Evolutionary conservation across 2,888 invertebrate species (phyloP), one percentile per base, ranked within the genome.

Genomic region (Eumerus sabulonum): DNA sequence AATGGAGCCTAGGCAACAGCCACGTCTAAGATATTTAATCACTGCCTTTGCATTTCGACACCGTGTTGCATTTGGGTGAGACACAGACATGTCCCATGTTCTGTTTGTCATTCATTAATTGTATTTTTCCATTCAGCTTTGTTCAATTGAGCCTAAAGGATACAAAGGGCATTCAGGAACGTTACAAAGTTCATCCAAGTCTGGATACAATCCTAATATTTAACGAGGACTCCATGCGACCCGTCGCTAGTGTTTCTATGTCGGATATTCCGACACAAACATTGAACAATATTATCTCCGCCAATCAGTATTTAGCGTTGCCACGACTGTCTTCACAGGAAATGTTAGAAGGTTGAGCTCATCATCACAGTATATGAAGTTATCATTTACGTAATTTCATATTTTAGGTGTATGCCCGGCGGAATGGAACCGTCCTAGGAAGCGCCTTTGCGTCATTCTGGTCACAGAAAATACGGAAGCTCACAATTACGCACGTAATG

Each of bases 241-340:
- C 97, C 0, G 94, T 94, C 72, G 97, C 96, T 38, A 95, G 95
- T 79, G 92, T 97, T 81, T 94, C 94, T 84, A 97, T 98, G 93
- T 92, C 94, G 50, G 96, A 97, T 88, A 95, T 98, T 86, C 95
- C 97, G 11, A 94, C 95, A 19, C 93, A 94, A 84, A 95, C 96
- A 0, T 91, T 98, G 87, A 94, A 94, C 82, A 96, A 98, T 87
- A 92, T 98, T 63, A 94, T 98, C 70, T 93, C 95, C 67, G 93
- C 94, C 50, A 97, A 98, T 90, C 95, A 96, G 88, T 96, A 95
- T 90, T 91, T 98, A 62, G 92, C 94, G 19, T 89, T 98, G 82
- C 98, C 98, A 0, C 90, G 98, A 64, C 90, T 98, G 5, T 97
- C 97, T 0, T 97, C 97, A n/a, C 98, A 98, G 91, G 95, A 93